phyloP scores from a whole-genome alignment of 2,113 vertebrate genomes.

The Balaenoptera acutorostrata region DNA sequence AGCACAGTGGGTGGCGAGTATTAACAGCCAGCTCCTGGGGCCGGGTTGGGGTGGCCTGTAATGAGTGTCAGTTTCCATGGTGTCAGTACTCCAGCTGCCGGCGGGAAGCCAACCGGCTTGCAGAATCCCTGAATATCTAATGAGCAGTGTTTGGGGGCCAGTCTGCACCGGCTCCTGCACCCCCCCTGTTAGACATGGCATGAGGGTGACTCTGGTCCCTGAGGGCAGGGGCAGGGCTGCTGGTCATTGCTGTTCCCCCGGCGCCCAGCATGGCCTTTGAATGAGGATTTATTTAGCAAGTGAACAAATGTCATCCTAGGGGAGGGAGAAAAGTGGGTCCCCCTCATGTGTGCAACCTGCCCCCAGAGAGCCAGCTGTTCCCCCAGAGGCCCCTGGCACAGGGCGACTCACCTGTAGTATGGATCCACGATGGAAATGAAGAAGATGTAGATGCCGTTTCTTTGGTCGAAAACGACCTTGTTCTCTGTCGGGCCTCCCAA shows the following conservation, averaged over 20 bases:
- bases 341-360: fast-evolving
- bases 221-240: not conserved
- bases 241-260: not conserved
- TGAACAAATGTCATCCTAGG: not conserved
- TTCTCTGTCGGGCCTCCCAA: slow-evolving; percentile 46
- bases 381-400: not conserved
- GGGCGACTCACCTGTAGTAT: slow-evolving; percentile 2
- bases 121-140: not conserved
- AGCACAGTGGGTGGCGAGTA: not conserved
- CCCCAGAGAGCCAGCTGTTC: too few species aligned
- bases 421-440: slow-evolving; percentile 52
- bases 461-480: slow-evolving; percentile 40
- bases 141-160: not conserved
- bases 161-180: not conserved
- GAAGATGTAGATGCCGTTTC: slow-evolving; percentile 64
- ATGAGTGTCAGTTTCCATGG: fast-evolving
- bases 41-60: too few species aligned
- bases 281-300: not conserved
- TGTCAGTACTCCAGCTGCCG: not conserved
- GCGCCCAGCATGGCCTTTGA: not conserved
- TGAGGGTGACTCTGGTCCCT: not conserved
- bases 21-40: not conserved
- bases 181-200: too few species aligned
- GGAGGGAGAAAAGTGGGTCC: not conserved
- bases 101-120: fast-evolving